These are phyloP conservation scores for Drosophila robusta DNA, from an alignment of 2,888 invertebrate genomes.

Conservation along the genomic window DNA sequence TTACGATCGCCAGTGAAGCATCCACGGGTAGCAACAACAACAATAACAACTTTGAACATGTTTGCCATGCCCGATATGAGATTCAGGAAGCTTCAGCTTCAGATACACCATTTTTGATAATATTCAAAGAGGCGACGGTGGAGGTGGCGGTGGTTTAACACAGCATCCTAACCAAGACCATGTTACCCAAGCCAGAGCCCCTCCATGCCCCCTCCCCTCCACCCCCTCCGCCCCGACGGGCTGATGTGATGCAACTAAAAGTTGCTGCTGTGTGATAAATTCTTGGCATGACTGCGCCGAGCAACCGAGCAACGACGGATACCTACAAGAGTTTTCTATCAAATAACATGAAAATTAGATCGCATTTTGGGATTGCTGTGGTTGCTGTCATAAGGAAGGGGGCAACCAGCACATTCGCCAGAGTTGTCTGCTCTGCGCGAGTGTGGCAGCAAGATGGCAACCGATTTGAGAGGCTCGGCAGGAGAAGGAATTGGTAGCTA, in stretches of 20 bases:
- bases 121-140: slow-evolving; percentile 58
- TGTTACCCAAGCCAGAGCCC: slow-evolving; percentile 15
- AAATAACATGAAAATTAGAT: slow-evolving; percentile 78
- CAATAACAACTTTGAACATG: slow-evolving; percentile 66
- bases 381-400: slow-evolving; percentile 31
- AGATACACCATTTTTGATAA: slow-evolving; percentile 78
- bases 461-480: background rate
- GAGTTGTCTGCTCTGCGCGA: slow-evolving; percentile 13
- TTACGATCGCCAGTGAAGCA: slow-evolving; percentile 69
- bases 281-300: slow-evolving; percentile 57
- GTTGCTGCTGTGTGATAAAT: slow-evolving; percentile 65
- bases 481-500: slow-evolving; percentile 17
- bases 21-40: slow-evolving; percentile 58
- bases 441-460: slow-evolving; percentile 21
- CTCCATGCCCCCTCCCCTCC: no score
- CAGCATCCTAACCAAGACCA: slow-evolving; percentile 36
- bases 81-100: slow-evolving; percentile 72
- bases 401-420: slow-evolving; percentile 32
- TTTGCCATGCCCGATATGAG: slow-evolving; percentile 66
- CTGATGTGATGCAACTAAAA: slow-evolving; percentile 52
- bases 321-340: slow-evolving; percentile 72
- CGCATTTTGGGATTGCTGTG: slow-evolving; percentile 52
- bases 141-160: slow-evolving; percentile 14
- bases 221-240: no score
- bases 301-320: slow-evolving; percentile 44